Base-by-base conservation (phyloP, 2,797 vertebrate species). In the Fundulus diaphanus region DNA sequence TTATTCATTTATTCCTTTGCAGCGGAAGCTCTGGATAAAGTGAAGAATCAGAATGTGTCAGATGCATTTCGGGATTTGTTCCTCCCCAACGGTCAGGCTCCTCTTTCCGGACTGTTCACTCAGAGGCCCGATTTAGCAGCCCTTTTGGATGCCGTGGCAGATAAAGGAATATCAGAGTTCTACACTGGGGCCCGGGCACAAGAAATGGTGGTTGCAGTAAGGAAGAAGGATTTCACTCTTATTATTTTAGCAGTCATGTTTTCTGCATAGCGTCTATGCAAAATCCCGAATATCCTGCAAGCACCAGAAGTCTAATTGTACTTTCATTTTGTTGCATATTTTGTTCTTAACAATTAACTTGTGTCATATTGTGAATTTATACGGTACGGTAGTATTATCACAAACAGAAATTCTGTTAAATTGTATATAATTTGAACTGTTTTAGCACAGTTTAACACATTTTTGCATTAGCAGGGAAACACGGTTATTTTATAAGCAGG, bases 191-290 rank as follows among this genome's bases (percentile, higher is more conserved):
- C 98, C 89, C 73, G 99, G 85, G 97, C 97, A 0, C 95, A 96
- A 90, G 97, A 99, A 94, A 98, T 99, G 75, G 91, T 94, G 37
- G 92, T 95, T 0, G 96, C 96, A 94, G 98, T 99, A 92, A 94
- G 91, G 52, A 73, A 91, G 85, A 76, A 6, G 20, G 3, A 69
- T 68, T 71, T 70, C 49, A 7, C 27, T 75, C 7, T 44, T 22
- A 74, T 82, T 79, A 61, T 69, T 77, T 80, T 81, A 85, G 52
- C 27, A 56, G 8, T 74, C 51, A 76, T 85, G 18, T 75, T 82
- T 85, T 80, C 69, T 85, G 61, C 73, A 84, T 66, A 20, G 22
- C 29, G 46, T 81, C 35, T 16, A 22, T 4, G 20, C 15, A 2
- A 2, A 81, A 24, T 56, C 7, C 37, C 3, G 67, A 76, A 54